Base-by-base conservation (phyloP, 1,140 invertebrate species). In the Drosophila dunni region DNA sequence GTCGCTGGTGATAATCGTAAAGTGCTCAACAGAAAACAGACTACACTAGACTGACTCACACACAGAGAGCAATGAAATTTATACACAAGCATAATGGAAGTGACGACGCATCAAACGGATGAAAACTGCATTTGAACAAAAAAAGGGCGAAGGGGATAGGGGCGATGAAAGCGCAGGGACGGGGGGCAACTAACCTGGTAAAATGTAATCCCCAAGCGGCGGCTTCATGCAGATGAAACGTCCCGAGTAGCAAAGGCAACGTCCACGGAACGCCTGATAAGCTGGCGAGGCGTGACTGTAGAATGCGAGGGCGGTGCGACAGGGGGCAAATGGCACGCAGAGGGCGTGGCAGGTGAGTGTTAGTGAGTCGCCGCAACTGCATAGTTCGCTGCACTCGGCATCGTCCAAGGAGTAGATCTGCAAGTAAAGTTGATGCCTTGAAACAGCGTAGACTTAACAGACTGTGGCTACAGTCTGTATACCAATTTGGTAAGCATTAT, bases 141-240 rank as follows among this genome's bases (percentile, higher is more conserved):
- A 1, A 10, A 60, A 51, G 24, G 15, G 54, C n/a, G 8, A n/a
- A 24, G 1, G 15, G 45, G 8, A 13, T n/a, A n/a, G n/a, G n/a
- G n/a, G n/a, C 17, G 10, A n/a, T 33, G 24, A 29, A 5, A 53
- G 34, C 45, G 51, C 51, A 36, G 45, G 11, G 46, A 4, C 24
- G 34, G 13, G 24, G n/a, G 56, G 34, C 34, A 10, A 84, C 81
- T 90, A 56, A 92, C 91, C 91, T 90, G 91, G 91, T 66, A 92
- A 73, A 62, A 82, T 74, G 75, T 92, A 93, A 91, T 94, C 93
- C 96, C 96, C 96, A 76, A 96, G 95, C 71, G 95, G 95, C 62
- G 97, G 97, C 81, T 97, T 95, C 95, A 97, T 97, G 93, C 97
- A 98, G 92, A 98, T 97, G 93, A 98, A 98, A 69, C 95, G 94